Conservation (phyloP, 2,113 vertebrate genomes). For the Psilopsiagon aymara region DNA sequence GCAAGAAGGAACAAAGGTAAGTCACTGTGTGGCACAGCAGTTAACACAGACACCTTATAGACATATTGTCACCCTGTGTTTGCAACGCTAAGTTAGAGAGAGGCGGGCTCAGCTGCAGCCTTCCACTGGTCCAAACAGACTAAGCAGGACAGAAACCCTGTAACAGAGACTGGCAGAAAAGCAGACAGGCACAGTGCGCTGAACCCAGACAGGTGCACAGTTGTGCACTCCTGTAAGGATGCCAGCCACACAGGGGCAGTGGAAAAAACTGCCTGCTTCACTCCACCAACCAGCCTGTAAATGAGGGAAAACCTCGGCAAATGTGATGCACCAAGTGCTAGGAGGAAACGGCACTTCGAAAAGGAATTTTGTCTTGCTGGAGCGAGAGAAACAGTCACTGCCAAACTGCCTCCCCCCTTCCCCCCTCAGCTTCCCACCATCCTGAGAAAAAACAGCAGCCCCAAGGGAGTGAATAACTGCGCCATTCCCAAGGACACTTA, state of each 20-base stretch:
- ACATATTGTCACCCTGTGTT: not conserved
- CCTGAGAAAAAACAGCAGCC: not conserved
- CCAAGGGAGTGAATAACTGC: not conserved
- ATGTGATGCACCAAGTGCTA: not conserved
- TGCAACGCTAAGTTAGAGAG: not conserved
- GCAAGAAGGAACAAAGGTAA: slow-evolving; percentile 44
- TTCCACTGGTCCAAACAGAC: not conserved
- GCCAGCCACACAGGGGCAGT: not conserved
- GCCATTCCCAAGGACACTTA: slow-evolving; percentile 29
- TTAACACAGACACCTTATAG: not conserved
- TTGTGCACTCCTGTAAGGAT: not conserved
- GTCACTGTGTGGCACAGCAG: not conserved
- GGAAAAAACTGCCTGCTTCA: not conserved
- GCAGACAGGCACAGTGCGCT: fast-evolving
- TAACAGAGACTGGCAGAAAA: not conserved
- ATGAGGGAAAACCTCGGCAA: slow-evolving; percentile 6
- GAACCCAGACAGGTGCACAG: not conserved
- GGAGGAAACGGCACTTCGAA: not conserved
- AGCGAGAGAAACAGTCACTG: not conserved
- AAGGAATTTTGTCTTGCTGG: slow-evolving; percentile 3
- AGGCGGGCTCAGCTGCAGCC: not conserved
- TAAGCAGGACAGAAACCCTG: not conserved
- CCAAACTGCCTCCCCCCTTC: not conserved
- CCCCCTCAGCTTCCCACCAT: not conserved
- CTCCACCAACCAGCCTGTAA: not conserved